Conservation (phyloP, 2,888 invertebrate species). For the Trachelus tabidus region DNA sequence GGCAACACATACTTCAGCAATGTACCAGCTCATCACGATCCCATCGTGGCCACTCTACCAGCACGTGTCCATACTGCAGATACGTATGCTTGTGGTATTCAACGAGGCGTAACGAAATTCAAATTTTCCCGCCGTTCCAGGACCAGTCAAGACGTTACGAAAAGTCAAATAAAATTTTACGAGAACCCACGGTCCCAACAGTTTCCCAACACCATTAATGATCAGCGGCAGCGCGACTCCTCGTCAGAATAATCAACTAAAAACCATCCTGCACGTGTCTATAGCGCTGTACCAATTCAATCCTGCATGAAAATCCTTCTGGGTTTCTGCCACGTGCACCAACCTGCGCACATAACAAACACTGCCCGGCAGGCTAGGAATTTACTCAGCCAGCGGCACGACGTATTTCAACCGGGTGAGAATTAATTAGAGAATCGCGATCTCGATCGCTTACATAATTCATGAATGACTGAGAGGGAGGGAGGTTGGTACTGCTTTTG, state of each 20-base stretch:
- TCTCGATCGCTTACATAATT: neutral
- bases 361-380: no score
- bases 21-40: neutral
- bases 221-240: neutral
- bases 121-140: neutral
- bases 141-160: neutral
- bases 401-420: slow-evolving; percentile 19
- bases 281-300: neutral
- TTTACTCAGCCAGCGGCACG: no score
- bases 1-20: neutral
- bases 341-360: no score
- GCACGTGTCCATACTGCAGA: neutral
- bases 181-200: neutral
- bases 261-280: neutral
- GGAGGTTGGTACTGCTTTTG: neutral
- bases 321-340: neutral
- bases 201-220: neutral
- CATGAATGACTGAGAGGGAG: neutral
- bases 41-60: neutral
- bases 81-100: neutral
- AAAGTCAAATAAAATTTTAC: neutral
- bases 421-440: slow-evolving; percentile 31
- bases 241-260: neutral
- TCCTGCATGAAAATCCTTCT: neutral
- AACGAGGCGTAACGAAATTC: neutral